These are phyloP conservation scores for Parochlus steinenii DNA, from an alignment of 2,888 invertebrate species.

Conservation along the genomic window DNA sequence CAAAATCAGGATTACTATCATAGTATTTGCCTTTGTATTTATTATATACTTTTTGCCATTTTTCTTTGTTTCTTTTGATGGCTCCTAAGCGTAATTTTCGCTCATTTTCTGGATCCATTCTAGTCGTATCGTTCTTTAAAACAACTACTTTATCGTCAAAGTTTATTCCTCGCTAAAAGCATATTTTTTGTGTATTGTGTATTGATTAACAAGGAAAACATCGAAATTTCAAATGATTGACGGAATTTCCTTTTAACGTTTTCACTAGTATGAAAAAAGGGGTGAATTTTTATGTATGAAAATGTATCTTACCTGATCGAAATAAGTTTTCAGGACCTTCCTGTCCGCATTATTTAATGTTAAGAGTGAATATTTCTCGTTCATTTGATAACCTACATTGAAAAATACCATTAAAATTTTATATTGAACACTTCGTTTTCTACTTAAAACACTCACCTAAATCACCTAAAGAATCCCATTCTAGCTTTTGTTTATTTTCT, in stretches of 20 bases:
- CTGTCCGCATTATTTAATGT: too few species aligned
- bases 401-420: too few species aligned
- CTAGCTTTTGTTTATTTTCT: slow-evolving; percentile 12
- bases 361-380: too few species aligned
- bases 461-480: slow-evolving; percentile 10
- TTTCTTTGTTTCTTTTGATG: slow-evolving; percentile 9
- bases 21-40: slow-evolving; percentile 11
- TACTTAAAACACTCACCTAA: slow-evolving; percentile 1
- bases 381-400: too few species aligned
- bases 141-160: slow-evolving; percentile 10
- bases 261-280: too few species aligned
- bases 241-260: too few species aligned
- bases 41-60: slow-evolving; percentile 11
- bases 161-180: slow-evolving; percentile 9
- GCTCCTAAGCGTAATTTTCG: background rate
- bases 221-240: too few species aligned
- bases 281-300: too few species aligned
- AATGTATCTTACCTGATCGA: too few species aligned
- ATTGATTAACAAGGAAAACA: too few species aligned
- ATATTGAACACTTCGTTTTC: too few species aligned
- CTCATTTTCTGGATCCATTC: background rate
- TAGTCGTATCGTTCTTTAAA: slow-evolving; percentile 9
- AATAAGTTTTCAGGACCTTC: too few species aligned
- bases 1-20: background rate
- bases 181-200: slow-evolving; percentile 8